Evolutionary conservation across 2,888 invertebrate genomes (phyloP), one percentile per base, ranked within the genome.

Genomic region (Pyrgus malvae): DNA sequence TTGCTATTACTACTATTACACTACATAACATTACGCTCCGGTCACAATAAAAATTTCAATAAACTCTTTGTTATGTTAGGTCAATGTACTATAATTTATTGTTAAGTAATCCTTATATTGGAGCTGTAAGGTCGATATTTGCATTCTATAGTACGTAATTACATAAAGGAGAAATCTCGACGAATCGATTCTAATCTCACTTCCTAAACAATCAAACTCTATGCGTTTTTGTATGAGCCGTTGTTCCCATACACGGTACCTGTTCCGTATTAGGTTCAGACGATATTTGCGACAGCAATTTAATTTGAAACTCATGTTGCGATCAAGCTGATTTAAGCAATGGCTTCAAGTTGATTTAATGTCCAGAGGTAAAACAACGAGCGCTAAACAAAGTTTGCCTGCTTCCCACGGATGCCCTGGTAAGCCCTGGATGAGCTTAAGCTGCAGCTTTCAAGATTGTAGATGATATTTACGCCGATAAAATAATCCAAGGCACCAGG

Each of bases 201-300:
- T 45, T 53, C 53, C 53, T 53, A 53, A 50, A 53, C 53, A 53
- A 53, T 53, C 51, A 53, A 21, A 53, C 38, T 29, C 44, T 38
- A 53, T 53, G 51, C 38, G 51, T 53, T 53, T 44, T 53, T 53
- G 51, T 53, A 38, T 45, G 51, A 21, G 14, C 27, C 51, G 37
- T 53, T 53, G 51, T 53, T 53, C 51, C 44, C 51, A 53, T 53
- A 53, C 45, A 37, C 44, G 37, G 27, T 12, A 4, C 44, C 12
- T 53, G 44, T 29, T 51, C 44, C 44, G 51, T 37, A 44, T 27
- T 19, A n/a, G 29, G 19, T 38, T 27, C 2, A 12, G 51, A 44
- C 25, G 27, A 11, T 33, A 2, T n/a, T n/a, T n/a, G n/a, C n/a
- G 41, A 50, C 38, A 44, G 16, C 19, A 12, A 21, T 29, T 27